Evolutionary conservation across 2,113 vertebrate species (phyloP), one percentile per base, ranked within the genome.

Genomic region (Hylia prasina): DNA sequence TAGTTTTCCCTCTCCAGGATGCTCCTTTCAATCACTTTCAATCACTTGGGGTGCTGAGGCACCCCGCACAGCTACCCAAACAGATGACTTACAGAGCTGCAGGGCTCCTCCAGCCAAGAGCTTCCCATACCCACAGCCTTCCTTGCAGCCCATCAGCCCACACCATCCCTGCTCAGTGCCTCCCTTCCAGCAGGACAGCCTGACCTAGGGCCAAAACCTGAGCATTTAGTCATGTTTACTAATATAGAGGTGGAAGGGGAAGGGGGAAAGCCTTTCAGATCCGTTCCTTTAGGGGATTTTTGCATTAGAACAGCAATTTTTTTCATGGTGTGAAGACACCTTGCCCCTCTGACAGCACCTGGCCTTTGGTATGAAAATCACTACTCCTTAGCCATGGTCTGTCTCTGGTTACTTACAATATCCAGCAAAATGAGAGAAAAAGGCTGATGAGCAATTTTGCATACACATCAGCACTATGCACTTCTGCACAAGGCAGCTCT

Each of bases 381-480:
- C n/a, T 28, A 16, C 25, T 87, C 50, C 54, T 57, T 27, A 53
- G 60, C 28, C 33, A 27, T 6, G 30, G 25, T 61, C 47, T 71
- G 18, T 28, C 0, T 4, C 33, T 61, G 23, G 18, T 66, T 53
- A 17, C 40, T 48, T 51, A 60, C 4, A 79, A 72, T 44, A 80
- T 31, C 37, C 68, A 71, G 42, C 31, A 87, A 64, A 82, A 66
- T 1, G 68, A n/a, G 70, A 80, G 50, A 54, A 51, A 35, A 86
- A 76, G 50, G 15, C 16, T 77, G n/a, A 47, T 69, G 25, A 30
- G 27, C 0, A 8, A 35, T 39, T 72, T 86, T 39, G 56, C 1
- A 2, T 45, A 40, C 47, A 42, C 0, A 0, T 18, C 53, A 89
- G 45, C 13, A 37, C 25, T 3, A 0, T 2, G 4, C 42, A 21